These are phyloP conservation scores for Agrotis ipsilon DNA, from an alignment of 2,888 invertebrate genomes.

Conservation along the genomic window DNA sequence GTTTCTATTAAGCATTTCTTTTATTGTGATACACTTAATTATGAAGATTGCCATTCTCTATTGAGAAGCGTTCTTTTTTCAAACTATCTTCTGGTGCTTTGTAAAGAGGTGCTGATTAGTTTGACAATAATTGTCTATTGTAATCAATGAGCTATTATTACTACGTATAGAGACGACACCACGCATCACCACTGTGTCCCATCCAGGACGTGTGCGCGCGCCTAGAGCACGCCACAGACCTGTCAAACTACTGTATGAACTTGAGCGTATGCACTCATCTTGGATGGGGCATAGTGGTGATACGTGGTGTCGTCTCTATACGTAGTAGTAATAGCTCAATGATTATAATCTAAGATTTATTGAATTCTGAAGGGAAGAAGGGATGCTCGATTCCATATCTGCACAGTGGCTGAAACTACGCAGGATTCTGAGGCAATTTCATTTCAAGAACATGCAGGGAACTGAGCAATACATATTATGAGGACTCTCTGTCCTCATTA, in stretches of 20 bases:
- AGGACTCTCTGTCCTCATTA: neutral
- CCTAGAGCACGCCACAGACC: too few species aligned
- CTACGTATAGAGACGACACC: too few species aligned
- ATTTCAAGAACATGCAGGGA: neutral
- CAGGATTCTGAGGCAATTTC: neutral
- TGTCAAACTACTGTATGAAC: too few species aligned
- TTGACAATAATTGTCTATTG: neutral
- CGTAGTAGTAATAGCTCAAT: too few species aligned
- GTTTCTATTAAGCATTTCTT: slow-evolving; percentile 42
- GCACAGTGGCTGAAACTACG: neutral
- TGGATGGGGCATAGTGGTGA: too few species aligned
- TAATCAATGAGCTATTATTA: too few species aligned
- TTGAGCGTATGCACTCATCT: too few species aligned
- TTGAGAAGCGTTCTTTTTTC: slow-evolving; percentile 2
- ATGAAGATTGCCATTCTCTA: slow-evolving; percentile 1
- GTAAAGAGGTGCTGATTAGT: neutral
- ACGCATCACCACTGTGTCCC: too few species aligned
- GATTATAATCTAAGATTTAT: too few species aligned
- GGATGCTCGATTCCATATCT: neutral
- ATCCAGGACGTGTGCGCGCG: too few species aligned
- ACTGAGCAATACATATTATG: neutral
- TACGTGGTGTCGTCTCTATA: too few species aligned
- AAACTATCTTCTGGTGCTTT: neutral
- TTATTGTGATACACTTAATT: slow-evolving; percentile 33
- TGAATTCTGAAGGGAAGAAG: too few species aligned